phyloP scores from a whole-genome alignment of 2,888 invertebrate genomes.

The Amphipoea lucens region DNA sequence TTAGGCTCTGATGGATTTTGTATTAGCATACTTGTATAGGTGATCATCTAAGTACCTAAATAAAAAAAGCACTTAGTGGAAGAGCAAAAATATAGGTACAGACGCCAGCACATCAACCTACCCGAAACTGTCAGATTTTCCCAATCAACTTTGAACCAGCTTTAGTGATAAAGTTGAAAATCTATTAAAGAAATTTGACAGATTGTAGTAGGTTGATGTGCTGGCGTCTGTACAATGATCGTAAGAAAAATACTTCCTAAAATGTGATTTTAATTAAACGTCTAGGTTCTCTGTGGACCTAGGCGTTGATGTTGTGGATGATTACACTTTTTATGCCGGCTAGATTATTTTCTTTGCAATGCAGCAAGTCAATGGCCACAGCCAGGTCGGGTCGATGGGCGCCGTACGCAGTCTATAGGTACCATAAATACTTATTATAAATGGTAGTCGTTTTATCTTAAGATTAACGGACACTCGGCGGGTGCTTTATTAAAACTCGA shows the following conservation, averaged over 20 bases:
- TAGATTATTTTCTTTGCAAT: slow-evolving; percentile 36
- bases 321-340: slow-evolving; percentile 14
- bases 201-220: too few relatives aligned
- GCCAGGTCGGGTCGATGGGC: slow-evolving; percentile 37
- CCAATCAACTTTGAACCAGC: too few relatives aligned
- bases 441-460: slow-evolving; percentile 43
- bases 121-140: too few relatives aligned
- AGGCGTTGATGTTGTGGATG: neutral
- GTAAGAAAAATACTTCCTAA: neutral
- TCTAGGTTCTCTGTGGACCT: neutral
- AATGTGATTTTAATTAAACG: slow-evolving; percentile 25
- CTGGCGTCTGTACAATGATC: too few relatives aligned
- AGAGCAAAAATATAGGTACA: neutral
- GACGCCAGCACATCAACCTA: too few relatives aligned
- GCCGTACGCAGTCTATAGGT: slow-evolving; percentile 21
- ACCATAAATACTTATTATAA: slow-evolving; percentile 57
- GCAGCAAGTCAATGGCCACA: slow-evolving; percentile 44
- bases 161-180: too few relatives aligned
- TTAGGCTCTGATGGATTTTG: neutral
- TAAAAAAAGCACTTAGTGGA: neutral
- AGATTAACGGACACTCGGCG: slow-evolving; percentile 40
- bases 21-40: neutral
- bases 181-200: too few relatives aligned
- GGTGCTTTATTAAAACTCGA: slow-evolving; percentile 55
- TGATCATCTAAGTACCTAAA: neutral